phyloP scores from a whole-genome alignment of 2,113 vertebrate genomes.

The Erythrolamprus reginae region DNA sequence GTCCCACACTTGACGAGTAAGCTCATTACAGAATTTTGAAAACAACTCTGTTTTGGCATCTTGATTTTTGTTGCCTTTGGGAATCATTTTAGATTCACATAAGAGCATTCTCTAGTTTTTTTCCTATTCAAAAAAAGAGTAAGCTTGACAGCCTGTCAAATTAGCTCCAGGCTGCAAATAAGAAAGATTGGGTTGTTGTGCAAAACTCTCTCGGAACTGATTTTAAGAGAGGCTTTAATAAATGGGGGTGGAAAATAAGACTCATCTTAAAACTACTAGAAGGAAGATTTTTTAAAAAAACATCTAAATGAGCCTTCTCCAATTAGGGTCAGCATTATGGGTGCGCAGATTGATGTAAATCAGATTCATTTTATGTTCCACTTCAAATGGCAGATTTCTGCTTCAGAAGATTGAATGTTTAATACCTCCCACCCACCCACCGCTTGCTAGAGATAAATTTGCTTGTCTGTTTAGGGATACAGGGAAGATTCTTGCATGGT shows the following conservation, averaged over 20 bases:
- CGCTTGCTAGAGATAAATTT: background rate
- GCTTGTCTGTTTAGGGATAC: background rate
- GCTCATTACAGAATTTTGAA: background rate
- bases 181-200: background rate
- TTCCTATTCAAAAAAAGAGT: background rate
- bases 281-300: background rate
- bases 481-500: background rate
- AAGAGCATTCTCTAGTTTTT: background rate
- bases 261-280: background rate
- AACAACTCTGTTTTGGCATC: background rate
- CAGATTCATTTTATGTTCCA: background rate
- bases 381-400: background rate
- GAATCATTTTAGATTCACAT: background rate
- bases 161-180: background rate
- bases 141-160: background rate
- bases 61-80: background rate
- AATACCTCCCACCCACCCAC: too few relatives aligned
- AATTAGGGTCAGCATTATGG: background rate
- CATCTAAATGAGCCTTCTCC: background rate
- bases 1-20: background rate
- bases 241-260: background rate
- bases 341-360: background rate
- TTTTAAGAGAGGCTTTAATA: background rate
- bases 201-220: background rate
- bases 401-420: background rate